Conservation (phyloP, 2,113 vertebrate species). For the Heliornis fulica region DNA sequence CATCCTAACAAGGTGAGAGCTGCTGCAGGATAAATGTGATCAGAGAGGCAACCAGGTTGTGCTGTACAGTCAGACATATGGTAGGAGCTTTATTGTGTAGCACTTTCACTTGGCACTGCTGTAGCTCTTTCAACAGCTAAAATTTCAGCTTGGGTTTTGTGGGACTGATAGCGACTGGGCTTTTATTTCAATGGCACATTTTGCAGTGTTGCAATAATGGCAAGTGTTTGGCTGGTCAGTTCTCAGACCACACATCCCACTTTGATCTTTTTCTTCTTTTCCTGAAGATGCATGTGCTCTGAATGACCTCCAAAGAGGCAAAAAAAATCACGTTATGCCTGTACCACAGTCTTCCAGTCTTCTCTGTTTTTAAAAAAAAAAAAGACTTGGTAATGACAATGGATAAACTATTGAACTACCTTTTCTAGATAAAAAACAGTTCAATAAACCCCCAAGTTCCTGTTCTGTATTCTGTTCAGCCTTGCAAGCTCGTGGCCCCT, state of each 20-base stretch:
- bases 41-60: background rate
- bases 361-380: no score
- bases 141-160: background rate
- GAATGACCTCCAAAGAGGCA: background rate
- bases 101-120: background rate
- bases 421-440: background rate
- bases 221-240: background rate
- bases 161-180: background rate
- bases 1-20: background rate
- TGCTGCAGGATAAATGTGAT: background rate
- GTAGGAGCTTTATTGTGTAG: background rate
- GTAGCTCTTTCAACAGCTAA: background rate
- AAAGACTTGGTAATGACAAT: background rate
- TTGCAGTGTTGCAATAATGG: background rate
- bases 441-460: background rate
- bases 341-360: no score
- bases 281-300: background rate
- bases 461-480: background rate
- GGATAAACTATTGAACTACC: background rate
- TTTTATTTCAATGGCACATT: background rate
- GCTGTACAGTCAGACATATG: rapidly evolving
- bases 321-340: background rate
- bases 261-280: background rate
- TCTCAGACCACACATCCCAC: background rate
- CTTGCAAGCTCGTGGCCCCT: background rate